These are phyloP conservation scores for Hipposideros armiger DNA, from an alignment of 2,113 vertebrate species.

Conservation along the genomic window DNA sequence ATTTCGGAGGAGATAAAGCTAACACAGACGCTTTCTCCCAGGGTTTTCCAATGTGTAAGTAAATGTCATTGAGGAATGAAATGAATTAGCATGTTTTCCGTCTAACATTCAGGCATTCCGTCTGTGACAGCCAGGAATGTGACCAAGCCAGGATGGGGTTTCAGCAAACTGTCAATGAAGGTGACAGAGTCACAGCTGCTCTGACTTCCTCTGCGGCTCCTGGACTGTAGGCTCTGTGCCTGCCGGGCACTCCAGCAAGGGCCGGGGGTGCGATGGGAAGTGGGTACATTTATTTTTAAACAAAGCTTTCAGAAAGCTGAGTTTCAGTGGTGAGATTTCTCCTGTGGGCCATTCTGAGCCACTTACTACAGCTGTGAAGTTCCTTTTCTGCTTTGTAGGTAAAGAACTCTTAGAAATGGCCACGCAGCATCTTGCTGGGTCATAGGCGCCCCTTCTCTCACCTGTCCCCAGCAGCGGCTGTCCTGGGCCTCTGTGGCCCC, in stretches of 20 bases:
- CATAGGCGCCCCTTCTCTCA: rapidly evolving
- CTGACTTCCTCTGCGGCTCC: rapidly evolving
- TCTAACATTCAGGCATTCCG: rapidly evolving
- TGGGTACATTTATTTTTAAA: neutral
- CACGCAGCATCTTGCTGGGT: rapidly evolving
- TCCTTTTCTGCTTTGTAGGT: neutral
- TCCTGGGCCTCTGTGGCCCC: no score
- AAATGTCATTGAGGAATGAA: conserved; percentile 35
- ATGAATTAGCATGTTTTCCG: neutral
- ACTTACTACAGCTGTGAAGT: rapidly evolving
- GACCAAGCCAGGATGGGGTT: rapidly evolving
- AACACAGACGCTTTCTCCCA: neutral
- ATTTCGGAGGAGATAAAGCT: conserved; percentile 78
- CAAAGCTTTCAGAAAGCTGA: neutral
- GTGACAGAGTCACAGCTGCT: rapidly evolving
- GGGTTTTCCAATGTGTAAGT: conserved; percentile 12
- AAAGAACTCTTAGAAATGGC: neutral
- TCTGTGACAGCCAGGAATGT: rapidly evolving
- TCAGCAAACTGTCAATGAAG: neutral
- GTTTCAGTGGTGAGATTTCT: neutral
- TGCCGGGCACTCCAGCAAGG: no score
- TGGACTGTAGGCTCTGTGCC: no score
- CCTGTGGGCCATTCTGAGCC: no score
- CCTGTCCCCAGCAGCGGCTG: neutral
- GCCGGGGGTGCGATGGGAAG: no score